Conservation (phyloP, 2,888 invertebrate genomes). For the Drosophila ochracea region DNA sequence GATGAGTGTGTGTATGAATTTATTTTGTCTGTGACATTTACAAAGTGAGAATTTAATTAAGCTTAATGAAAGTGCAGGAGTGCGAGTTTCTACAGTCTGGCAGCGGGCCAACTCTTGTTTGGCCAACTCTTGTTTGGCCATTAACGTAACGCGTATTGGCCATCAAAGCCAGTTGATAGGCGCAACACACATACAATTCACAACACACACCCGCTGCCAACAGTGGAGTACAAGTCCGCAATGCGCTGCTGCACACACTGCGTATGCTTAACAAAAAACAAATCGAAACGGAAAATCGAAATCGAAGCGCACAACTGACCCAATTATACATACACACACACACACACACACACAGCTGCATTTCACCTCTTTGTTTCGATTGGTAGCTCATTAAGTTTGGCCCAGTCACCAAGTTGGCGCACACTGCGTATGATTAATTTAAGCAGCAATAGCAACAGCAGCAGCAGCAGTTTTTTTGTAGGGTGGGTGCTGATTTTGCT, state of each 20-base stretch:
- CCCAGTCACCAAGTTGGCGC: constrained; percentile 36
- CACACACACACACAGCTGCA: constrained; percentile 49
- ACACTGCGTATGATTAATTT: constrained; percentile 80
- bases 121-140: constrained; percentile 55
- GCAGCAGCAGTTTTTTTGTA: background rate
- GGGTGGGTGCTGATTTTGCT: constrained; percentile 8
- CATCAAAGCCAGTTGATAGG: constrained; percentile 34
- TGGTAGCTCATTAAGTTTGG: constrained; percentile 23
- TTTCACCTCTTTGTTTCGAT: constrained; percentile 13
- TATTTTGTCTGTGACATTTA: constrained; percentile 64
- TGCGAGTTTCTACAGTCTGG: constrained; percentile 41
- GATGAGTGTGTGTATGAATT: constrained; percentile 51
- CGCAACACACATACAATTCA: background rate
- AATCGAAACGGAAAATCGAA: constrained; percentile 51
- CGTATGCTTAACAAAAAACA: constrained; percentile 76
- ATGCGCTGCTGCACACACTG: constrained; percentile 46
- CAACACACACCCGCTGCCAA: constrained; percentile 8
- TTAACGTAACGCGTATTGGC: constrained; percentile 27
- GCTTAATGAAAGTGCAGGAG: constrained; percentile 78
- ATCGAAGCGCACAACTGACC: constrained; percentile 63
- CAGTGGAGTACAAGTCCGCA: background rate
- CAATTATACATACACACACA: constrained; percentile 47
- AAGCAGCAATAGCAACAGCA: constrained; percentile 43
- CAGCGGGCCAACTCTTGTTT: constrained; percentile 60
- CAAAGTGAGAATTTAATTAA: constrained; percentile 79